A percentile compares a stretch with the other conserved stretches of the same genome.
These are phyloP conservation scores for Rhinolophus ferrumequinum DNA, from an alignment of 2,113 vertebrate species.

Conservation along the genomic window DNA sequence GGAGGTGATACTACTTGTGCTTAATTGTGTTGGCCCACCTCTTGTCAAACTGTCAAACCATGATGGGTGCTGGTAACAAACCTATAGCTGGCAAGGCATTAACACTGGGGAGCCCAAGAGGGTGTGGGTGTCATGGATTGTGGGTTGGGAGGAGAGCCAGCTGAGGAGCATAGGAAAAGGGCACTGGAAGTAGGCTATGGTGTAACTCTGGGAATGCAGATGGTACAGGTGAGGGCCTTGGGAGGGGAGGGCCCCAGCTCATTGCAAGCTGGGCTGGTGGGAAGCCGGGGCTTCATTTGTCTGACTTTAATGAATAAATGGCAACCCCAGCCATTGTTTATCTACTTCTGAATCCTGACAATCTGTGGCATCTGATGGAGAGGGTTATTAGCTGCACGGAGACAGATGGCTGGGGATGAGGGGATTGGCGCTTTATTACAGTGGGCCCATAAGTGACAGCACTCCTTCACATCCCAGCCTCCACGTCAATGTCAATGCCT, in stretches of 20 bases:
- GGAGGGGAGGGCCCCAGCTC: neutral
- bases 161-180: neutral
- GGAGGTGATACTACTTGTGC: rapidly evolving
- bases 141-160: neutral
- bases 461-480: constrained; percentile 65
- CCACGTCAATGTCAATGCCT: constrained; percentile 54
- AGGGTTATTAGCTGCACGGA: constrained; percentile 84
- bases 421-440: constrained; percentile 79
- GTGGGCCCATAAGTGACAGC: constrained; percentile 69
- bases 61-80: neutral
- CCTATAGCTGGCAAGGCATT: rapidly evolving
- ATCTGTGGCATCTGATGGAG: constrained; percentile 83
- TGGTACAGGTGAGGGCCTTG: neutral
- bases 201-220: neutral
- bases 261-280: neutral
- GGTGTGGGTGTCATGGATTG: neutral
- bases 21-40: neutral
- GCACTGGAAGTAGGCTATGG: too few species aligned
- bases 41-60: neutral
- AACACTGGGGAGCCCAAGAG: neutral
- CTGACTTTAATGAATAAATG: constrained; percentile 75
- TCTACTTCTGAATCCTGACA: constrained; percentile 84
- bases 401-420: constrained; percentile 86
- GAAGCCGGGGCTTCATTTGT: constrained; percentile 62
- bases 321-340: constrained; percentile 79